phyloP scores from a whole-genome alignment of 1,140 invertebrate genomes.

The Cyclina sinensis region DNA sequence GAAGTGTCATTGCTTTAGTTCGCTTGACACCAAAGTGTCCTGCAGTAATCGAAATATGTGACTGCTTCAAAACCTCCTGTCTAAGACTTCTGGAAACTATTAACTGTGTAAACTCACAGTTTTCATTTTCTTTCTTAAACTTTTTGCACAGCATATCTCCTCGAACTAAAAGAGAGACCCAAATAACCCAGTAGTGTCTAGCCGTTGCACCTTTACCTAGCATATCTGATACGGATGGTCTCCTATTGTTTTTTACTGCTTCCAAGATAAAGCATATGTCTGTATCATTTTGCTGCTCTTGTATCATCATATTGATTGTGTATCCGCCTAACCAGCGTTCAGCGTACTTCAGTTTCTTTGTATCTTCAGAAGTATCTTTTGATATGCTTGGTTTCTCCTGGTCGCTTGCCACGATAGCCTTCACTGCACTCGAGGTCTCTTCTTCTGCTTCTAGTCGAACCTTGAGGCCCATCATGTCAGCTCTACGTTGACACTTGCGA shows the following conservation, averaged over 20 bases:
- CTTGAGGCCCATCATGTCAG: background rate
- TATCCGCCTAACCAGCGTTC: background rate
- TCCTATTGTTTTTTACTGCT: background rate
- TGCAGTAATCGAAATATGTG: background rate
- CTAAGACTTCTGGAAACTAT: background rate
- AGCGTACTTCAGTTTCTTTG: background rate
- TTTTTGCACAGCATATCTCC: background rate
- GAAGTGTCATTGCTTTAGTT: background rate
- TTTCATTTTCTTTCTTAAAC: background rate
- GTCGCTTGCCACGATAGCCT: background rate
- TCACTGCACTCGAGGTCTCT: background rate
- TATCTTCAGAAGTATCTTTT: background rate
- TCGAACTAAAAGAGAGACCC: background rate
- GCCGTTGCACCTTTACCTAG: background rate
- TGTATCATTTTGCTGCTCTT: background rate
- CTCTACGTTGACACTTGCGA: background rate
- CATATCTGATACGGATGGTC: background rate
- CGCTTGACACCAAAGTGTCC: slow-evolving; percentile 12
- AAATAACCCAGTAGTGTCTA: slow-evolving; percentile 5
- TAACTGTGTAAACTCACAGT: background rate
- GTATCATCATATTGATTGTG: background rate
- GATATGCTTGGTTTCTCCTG: background rate
- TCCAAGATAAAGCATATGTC: background rate
- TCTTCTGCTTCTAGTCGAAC: background rate
- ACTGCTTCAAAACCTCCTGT: background rate